Conservation (phyloP, 2,888 invertebrate species). For the Dolichomitus sp. region DNA sequence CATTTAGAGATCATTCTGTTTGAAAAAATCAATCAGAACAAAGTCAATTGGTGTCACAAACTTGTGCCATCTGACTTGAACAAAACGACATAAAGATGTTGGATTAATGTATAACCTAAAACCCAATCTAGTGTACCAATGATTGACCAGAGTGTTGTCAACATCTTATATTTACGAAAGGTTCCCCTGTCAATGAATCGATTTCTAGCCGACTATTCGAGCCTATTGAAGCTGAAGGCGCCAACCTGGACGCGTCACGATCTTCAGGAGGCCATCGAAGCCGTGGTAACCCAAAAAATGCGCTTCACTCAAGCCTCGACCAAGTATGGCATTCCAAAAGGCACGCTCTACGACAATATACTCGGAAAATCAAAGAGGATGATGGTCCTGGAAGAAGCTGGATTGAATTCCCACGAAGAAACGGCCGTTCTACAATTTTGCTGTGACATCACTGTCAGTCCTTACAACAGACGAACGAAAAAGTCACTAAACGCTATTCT, state of each 20-base stretch:
- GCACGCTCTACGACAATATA: conserved; percentile 93
- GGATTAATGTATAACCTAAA: background rate
- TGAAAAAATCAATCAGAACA: background rate
- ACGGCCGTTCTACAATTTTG: conserved; percentile 91
- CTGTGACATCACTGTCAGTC: conserved; percentile 90
- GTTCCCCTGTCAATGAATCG: conserved; percentile 69
- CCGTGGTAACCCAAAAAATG: conserved; percentile 92
- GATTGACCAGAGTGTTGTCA: conserved; percentile 35
- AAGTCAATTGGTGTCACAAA: background rate
- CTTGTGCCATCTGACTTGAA: conserved; percentile 2
- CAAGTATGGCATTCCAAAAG: conserved; percentile 92
- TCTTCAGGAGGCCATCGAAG: conserved; percentile 92
- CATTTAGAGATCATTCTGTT: background rate
- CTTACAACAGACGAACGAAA: conserved; percentile 91
- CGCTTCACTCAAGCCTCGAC: conserved; percentile 92
- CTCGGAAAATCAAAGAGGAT: conserved; percentile 92
- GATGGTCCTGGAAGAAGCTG: conserved; percentile 91
- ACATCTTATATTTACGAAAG: conserved; percentile 50
- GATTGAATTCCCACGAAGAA: conserved; percentile 89
- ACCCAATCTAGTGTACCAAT: background rate
- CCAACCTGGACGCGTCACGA: conserved; percentile 92
- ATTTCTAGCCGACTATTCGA: conserved; percentile 88
- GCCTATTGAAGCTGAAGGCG: conserved; percentile 91
- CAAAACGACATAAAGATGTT: conserved; percentile 20
- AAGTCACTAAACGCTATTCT: conserved; percentile 90